phyloP scores from a whole-genome alignment of 35 echinoderm and acorn worm species.

The Apostichopus japonicus region DNA sequence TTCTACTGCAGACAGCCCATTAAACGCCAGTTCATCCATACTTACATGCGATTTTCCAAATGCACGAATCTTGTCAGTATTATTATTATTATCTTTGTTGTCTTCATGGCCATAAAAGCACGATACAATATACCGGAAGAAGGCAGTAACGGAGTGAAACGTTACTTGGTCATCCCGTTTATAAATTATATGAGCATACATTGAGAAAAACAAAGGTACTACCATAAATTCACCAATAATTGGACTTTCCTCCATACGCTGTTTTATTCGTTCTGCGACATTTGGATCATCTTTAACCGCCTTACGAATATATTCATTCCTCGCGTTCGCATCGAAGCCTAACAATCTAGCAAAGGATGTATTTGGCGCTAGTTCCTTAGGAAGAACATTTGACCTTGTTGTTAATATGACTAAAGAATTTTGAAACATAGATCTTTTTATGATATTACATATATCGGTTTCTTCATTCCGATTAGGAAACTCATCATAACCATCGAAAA shows the following conservation, averaged over 20 bases:
- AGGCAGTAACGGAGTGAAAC: background rate
- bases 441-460: background rate
- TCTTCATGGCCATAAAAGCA: background rate
- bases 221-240: background rate
- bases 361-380: background rate
- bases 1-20: background rate
- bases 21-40: background rate
- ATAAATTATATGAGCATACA: background rate
- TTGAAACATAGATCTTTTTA: background rate
- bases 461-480: background rate
- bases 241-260: background rate
- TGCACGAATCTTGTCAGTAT: background rate
- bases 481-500: conserved; percentile 17
- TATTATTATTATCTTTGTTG: background rate
- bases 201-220: background rate
- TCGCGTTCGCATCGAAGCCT: conserved; percentile 7
- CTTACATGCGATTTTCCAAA: background rate
- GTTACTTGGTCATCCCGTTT: no score
- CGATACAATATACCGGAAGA: background rate
- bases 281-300: background rate
- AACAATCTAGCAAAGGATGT: background rate
- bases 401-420: background rate
- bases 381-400: background rate
- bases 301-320: background rate
- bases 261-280: background rate